Evolutionary conservation across 2,888 invertebrate species (phyloP).

Genomic region (Podotricha telesiphe): DNA sequence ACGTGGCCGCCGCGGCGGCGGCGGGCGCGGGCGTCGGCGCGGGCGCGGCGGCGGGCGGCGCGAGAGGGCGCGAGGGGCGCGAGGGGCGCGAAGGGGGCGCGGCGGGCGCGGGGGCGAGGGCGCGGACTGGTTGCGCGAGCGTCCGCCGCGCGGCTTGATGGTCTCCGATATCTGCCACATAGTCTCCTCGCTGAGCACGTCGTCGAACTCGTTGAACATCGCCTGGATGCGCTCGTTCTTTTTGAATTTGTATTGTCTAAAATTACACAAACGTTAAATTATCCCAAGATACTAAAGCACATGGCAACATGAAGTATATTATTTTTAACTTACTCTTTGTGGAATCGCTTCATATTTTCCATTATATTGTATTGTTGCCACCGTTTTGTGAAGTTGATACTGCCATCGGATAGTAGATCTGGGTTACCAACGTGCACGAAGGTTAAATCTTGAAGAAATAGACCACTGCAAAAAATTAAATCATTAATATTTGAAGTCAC

Average conservation of each 20-base stretch:
- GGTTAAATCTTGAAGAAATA: slow-evolving; percentile 98
- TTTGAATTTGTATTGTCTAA: slow-evolving; percentile 95
- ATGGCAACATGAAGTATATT: not conserved
- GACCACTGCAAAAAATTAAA: slow-evolving; percentile 86
- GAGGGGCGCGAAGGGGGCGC: slow-evolving; percentile 41
- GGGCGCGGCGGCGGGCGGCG: slow-evolving; percentile 47
- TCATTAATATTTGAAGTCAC: no score
- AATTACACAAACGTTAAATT: not conserved
- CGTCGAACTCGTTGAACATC: slow-evolving; percentile 98
- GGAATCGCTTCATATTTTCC: slow-evolving; percentile 98
- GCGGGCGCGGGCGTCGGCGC: slow-evolving; percentile 38
- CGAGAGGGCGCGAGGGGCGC: slow-evolving; percentile 50
- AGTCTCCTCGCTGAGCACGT: slow-evolving; percentile 97
- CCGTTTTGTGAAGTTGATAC: slow-evolving; percentile 97
- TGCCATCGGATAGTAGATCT: slow-evolving; percentile 92
- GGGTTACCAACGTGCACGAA: slow-evolving; percentile 99
- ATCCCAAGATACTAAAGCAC: not conserved
- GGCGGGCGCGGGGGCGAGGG: slow-evolving; percentile 51
- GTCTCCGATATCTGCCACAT: slow-evolving; percentile 99
- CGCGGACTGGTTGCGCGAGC: slow-evolving; percentile 66
- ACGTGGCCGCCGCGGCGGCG: slow-evolving; percentile 42
- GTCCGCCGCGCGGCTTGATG: slow-evolving; percentile 94
- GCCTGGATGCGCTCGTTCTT: slow-evolving; percentile 96
- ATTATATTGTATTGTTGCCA: slow-evolving; percentile 99
- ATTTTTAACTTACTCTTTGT: slow-evolving; percentile 90